These are phyloP conservation scores for Forbesichthys agassizii DNA, from an alignment of 2,113 vertebrate species.

Conservation along the genomic window DNA sequence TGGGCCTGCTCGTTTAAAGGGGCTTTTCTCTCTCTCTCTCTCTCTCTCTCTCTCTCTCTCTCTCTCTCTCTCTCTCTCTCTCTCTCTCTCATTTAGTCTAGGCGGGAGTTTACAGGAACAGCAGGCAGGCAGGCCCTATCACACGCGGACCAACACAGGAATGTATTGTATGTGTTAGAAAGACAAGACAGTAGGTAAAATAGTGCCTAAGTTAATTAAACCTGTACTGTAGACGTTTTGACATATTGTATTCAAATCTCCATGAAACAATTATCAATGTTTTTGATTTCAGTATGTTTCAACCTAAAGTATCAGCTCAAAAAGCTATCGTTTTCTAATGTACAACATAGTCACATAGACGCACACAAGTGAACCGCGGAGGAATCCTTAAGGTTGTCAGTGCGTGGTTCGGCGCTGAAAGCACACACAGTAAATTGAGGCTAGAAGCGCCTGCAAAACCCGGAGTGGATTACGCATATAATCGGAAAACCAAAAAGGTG, in stretches of 20 bases:
- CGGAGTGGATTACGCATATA: conserved; percentile 65
- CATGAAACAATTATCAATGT: conserved; percentile 20
- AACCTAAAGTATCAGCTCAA: background rate
- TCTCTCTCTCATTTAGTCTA: conserved; percentile 70
- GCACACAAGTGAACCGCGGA: conserved; percentile 77
- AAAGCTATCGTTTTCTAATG: conserved; percentile 42
- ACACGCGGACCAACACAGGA: conserved; percentile 81
- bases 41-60: conserved; percentile 25
- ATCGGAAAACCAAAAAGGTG: conserved; percentile 37
- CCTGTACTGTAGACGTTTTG: background rate
- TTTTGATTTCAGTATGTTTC: conserved; percentile 19
- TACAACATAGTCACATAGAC: conserved; percentile 74
- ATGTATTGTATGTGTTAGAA: conserved; percentile 83
- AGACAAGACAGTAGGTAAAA: conserved; percentile 76
- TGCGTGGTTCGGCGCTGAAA: conserved; percentile 74
- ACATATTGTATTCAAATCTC: conserved; percentile 1
- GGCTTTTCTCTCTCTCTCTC: conserved; percentile 38
- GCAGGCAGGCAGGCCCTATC: conserved; percentile 80
- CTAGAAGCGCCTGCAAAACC: conserved; percentile 63
- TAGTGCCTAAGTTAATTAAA: conserved; percentile 77
- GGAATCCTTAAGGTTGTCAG: conserved; percentile 75
- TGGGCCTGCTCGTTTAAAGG: conserved; percentile 55
- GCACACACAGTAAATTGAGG: conserved; percentile 83
- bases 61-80: conserved; percentile 56
- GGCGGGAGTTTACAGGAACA: conserved; percentile 86